Base-by-base conservation (phyloP, 2,888 invertebrate genomes). In the Linnaemya tessellans region DNA sequence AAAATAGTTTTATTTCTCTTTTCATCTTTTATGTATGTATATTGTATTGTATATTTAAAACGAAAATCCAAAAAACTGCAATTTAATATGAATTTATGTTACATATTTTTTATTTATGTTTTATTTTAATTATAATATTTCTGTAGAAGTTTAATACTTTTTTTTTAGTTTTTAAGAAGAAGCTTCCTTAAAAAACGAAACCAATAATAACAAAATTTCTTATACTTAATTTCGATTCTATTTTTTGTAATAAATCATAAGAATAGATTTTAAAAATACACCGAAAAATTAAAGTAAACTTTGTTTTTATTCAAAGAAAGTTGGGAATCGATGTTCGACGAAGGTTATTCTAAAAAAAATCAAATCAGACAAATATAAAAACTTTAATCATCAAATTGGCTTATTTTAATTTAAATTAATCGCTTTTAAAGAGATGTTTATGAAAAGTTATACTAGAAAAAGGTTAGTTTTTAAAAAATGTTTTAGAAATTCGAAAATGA, bases 21-120 rank as follows among this genome's bases (percentile, higher is more conserved):
- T 65, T 77, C 25, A 70, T 49, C 30, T 73, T 65, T 73, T 83
- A 25, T 83, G 77, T 51, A 51, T 9, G 11, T 77, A 77, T 83
- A 83, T 82, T 77, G n/a, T 43, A 80, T 81, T 81, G 77, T 83
- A 83, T 83, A 83, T 83, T 83, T 41, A 75, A 74, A 60, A 74
- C 30, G 3, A 71, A 78, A 73, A 60, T 41, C 51, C 68, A 51
- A 74, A 85, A 80, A 74, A 74, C 46, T 51, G 73, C 71, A 73
- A 80, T 81, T 84, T 81, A 77, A 51, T 80, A 85, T 82, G 79
- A 85, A 82, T 85, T 85, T 85, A 82, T 80, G 84, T 80, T 81
- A 80, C 3, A 70, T 73, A 58, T 70, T 85, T 79, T 73, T 84
- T 81, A 81, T 78, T 84, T 84, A 80, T 82, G 41, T 80, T 85